Evolutionary conservation across 2,797 vertebrate genomes (phyloP).

Genomic region (Gila robusta): DNA sequence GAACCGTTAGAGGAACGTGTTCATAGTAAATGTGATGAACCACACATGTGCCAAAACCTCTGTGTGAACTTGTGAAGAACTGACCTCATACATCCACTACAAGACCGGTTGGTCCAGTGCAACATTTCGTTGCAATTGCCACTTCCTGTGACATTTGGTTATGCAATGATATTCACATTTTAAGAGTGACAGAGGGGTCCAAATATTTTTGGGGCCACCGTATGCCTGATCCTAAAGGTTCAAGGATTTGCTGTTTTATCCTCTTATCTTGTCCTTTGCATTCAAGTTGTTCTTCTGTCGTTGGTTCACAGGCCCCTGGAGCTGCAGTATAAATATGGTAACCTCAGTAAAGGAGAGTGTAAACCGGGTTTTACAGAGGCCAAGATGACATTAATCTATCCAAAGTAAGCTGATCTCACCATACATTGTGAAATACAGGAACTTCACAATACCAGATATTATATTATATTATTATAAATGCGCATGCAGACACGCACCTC

Average conservation of each 20-base stretch:
- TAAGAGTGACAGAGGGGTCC: not conserved
- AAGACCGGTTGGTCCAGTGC: not conserved
- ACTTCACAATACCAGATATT: not conserved
- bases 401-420: constrained; percentile 82
- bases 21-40: not conserved
- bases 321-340: constrained; percentile 82
- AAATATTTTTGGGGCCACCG: not conserved
- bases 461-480: not conserved
- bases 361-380: constrained; percentile 88
- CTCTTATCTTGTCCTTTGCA: not conserved
- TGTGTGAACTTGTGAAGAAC: not conserved
- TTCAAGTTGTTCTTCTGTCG: not conserved
- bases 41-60: not conserved
- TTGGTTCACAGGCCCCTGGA: constrained; percentile 73
- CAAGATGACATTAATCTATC: constrained; percentile 90
- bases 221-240: not conserved
- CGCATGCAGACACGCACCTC: not conserved
- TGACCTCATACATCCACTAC: not conserved
- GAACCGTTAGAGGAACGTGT: not conserved
- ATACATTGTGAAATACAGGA: constrained; percentile 3
- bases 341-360: constrained; percentile 88
- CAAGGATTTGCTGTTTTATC: not conserved
- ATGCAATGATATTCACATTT: not conserved
- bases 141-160: not conserved
- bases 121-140: not conserved